Evolutionary conservation across 2,113 vertebrate genomes (phyloP), one percentile per base, ranked within the genome.

Genomic region (Sinocyclocheilus rhinocerous): DNA sequence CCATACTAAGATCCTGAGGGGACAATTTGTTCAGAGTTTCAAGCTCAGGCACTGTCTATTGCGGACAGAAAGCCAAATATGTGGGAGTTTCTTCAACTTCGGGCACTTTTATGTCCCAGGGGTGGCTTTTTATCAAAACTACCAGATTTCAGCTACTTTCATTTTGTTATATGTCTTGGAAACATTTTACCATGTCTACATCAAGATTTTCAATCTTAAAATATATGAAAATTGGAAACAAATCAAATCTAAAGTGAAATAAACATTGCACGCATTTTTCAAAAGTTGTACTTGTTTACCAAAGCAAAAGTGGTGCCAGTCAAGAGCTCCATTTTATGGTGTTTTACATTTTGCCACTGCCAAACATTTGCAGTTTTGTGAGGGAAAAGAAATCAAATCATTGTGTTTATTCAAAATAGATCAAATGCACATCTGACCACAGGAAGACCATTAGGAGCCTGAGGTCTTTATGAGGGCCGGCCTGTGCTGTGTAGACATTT

Each of bases 401-500:
- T n/a, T 61, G 57, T 61, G 57, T n/a, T 61, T 4, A 72, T 10
- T 70, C 18, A 72, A 4, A 72, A 42, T 22, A 13, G 8, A 22
- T 39, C 20, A 22, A 42, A 42, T n/a, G 36, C 22, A 72, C 20
- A 72, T 42, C 39, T 77, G 76, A 18, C n/a, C 45, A 77, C 7
- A 55, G 24, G 50, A 50, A 52, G 76, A 29, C 48, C 15, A 29
- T 52, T 55, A 77, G 48, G 24, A 77, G 7, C 75, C 45, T 29
- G 75, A n/a, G 24, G 67, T 15, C 80, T 83, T 52, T 67, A 72
- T 39, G 26, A 69, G 26, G 26, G 61, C 87, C 88, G 87, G 81
- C 88, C 80, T 86, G 86, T 61, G 57, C 57, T n/a, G 57, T 61
- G 57, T 61, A 88, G 85, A 85, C 73, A 81, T 36, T 29, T 29